Evolutionary conservation across 2,797 vertebrate genomes (phyloP).

Genomic region (Myotis daubentonii): DNA sequence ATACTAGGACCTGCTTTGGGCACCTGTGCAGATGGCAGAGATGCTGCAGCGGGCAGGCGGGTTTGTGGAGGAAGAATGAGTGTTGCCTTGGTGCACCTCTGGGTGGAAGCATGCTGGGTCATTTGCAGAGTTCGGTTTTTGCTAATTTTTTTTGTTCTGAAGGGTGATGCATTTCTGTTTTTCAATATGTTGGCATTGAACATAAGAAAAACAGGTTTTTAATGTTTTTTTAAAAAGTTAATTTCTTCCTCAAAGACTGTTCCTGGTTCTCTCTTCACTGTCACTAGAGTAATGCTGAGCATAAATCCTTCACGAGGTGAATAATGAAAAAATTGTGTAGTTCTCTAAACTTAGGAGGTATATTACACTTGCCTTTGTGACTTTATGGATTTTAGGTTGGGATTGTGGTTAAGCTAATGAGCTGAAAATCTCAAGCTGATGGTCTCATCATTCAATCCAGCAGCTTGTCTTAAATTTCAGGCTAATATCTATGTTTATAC

Average conservation of each 20-base stretch:
- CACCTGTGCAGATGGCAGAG: background rate
- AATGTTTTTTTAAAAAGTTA: slow-evolving; percentile 28
- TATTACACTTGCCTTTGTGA: slow-evolving; percentile 77
- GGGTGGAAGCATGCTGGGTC: background rate
- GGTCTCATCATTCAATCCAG: slow-evolving; percentile 81
- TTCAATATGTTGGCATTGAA: background rate
- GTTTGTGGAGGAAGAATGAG: background rate
- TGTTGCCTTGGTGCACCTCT: background rate
- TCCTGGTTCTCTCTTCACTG: slow-evolving; percentile 8
- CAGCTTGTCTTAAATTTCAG: slow-evolving; percentile 76
- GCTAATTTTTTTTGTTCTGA: too few species aligned
- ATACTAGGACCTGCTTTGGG: background rate
- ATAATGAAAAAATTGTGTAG: slow-evolving; percentile 65
- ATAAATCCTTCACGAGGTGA: slow-evolving; percentile 74
- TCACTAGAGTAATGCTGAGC: slow-evolving; percentile 69
- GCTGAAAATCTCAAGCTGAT: slow-evolving; percentile 79
- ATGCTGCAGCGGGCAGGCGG: background rate
- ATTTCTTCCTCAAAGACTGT: slow-evolving; percentile 28
- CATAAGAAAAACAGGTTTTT: slow-evolving; percentile 1
- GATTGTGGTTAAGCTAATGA: slow-evolving; percentile 81
- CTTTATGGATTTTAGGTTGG: slow-evolving; percentile 79
- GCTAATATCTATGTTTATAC: slow-evolving; percentile 74
- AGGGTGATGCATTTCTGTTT: background rate
- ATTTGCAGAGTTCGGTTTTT: background rate
- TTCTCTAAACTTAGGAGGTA: slow-evolving; percentile 68